phyloP scores from a whole-genome alignment of 2,888 invertebrate genomes.

The Pristionchus arcanus region DNA sequence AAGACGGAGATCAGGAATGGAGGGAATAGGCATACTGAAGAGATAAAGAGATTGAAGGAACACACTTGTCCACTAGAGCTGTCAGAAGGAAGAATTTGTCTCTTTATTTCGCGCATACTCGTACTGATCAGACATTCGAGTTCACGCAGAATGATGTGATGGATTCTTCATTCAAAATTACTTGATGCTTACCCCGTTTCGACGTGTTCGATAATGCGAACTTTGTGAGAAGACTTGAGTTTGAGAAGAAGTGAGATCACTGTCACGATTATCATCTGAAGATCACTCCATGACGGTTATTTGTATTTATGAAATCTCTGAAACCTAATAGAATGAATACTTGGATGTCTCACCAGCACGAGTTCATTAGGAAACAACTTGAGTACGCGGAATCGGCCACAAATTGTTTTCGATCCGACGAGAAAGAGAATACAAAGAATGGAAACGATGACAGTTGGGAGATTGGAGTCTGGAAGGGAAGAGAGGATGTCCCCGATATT shows the following conservation, averaged over 20 bases:
- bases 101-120: background rate
- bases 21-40: slow-evolving; percentile 75
- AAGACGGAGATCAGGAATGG: slow-evolving; percentile 72
- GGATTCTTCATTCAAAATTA: background rate
- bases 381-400: slow-evolving; percentile 23
- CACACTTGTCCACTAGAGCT: too few species aligned
- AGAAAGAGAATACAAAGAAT: slow-evolving; percentile 56
- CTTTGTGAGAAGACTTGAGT: slow-evolving; percentile 77
- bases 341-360: slow-evolving; percentile 10
- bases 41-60: background rate
- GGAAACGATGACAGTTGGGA: slow-evolving; percentile 60
- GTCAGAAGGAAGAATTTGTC: background rate
- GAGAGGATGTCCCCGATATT: background rate
- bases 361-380: slow-evolving; percentile 54
- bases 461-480: slow-evolving; percentile 60
- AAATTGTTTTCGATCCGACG: slow-evolving; percentile 58
- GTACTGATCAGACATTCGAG: too few species aligned
- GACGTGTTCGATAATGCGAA: slow-evolving; percentile 80
- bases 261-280: slow-evolving; percentile 79
- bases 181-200: slow-evolving; percentile 79
- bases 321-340: background rate
- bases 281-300: background rate
- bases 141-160: background rate
- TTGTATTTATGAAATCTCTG: background rate
- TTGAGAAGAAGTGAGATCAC: slow-evolving; percentile 79